Evolutionary conservation across 2,888 invertebrate genomes (phyloP).

Genomic region (Toxonevra muliebris): DNA sequence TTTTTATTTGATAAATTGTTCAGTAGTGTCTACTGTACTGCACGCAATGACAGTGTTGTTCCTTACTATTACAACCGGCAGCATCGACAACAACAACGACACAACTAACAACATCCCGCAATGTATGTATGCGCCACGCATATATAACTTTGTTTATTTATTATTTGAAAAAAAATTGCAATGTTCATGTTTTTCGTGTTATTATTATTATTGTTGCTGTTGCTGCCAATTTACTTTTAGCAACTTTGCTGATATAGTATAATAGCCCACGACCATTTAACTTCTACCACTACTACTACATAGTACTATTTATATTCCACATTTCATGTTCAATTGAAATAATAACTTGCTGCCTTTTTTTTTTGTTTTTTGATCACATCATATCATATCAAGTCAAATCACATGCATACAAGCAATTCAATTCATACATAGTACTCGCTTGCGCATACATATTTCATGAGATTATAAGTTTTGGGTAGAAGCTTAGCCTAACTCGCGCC

Average conservation of each 20-base stretch:
- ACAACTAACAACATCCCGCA: too few relatives aligned
- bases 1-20: too few relatives aligned
- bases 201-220: slow-evolving; percentile 4
- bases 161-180: neutral
- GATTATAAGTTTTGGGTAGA: slow-evolving; percentile 24
- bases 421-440: slow-evolving; percentile 10
- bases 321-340: slow-evolving; percentile 2
- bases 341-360: neutral
- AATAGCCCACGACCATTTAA: neutral
- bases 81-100: too few relatives aligned
- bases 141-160: slow-evolving; percentile 19
- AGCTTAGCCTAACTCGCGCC: neutral
- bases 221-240: neutral
- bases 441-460: slow-evolving; percentile 28
- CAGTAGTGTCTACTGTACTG: too few relatives aligned
- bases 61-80: too few relatives aligned
- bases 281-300: neutral
- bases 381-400: slow-evolving; percentile 1
- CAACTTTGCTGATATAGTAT: too few relatives aligned
- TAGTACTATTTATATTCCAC: neutral
- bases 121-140: too few relatives aligned
- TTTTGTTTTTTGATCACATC: slow-evolving; percentile 18
- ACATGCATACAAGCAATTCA: neutral
- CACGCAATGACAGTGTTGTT: too few relatives aligned
- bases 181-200: slow-evolving; percentile 12